phyloP scores from a whole-genome alignment of 2,888 invertebrate genomes.

The Agrotis ipsilon region DNA sequence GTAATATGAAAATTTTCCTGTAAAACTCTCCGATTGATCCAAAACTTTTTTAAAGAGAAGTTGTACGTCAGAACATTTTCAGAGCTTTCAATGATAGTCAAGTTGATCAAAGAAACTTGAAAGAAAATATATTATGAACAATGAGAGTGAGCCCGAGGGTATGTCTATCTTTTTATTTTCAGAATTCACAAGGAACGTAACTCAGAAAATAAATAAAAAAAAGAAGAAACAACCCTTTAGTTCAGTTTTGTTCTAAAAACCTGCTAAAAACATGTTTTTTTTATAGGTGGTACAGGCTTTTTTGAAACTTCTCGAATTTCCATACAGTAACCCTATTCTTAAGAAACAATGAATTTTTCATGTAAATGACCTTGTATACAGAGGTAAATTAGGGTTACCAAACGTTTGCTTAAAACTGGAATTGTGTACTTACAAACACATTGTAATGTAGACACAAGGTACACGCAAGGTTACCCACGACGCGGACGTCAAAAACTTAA shows the following conservation, averaged over 20 bases:
- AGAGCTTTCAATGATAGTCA: neutral
- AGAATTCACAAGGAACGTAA: neutral
- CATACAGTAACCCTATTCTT: neutral
- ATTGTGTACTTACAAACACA: constrained; percentile 1
- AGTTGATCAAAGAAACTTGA: neutral
- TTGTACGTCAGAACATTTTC: neutral
- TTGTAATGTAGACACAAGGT: neutral
- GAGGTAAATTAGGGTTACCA: neutral
- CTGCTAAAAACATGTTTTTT: too few relatives aligned
- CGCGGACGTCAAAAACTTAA: neutral
- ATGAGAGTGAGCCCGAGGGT: neutral
- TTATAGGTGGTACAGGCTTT: too few relatives aligned
- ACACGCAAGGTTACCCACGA: neutral
- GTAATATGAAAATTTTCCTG: neutral
- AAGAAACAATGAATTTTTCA: neutral
- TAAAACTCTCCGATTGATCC: neutral
- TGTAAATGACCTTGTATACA: neutral
- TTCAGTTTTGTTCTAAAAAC: too few relatives aligned
- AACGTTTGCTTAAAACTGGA: constrained; percentile 4
- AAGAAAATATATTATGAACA: neutral
- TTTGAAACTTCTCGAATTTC: neutral
- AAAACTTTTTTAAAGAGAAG: neutral
- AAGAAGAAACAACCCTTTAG: too few relatives aligned
- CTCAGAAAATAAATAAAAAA: neutral
- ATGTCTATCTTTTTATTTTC: neutral